Conservation (phyloP, 2,888 invertebrate species). For the Dyspetes luteomarginatus region DNA sequence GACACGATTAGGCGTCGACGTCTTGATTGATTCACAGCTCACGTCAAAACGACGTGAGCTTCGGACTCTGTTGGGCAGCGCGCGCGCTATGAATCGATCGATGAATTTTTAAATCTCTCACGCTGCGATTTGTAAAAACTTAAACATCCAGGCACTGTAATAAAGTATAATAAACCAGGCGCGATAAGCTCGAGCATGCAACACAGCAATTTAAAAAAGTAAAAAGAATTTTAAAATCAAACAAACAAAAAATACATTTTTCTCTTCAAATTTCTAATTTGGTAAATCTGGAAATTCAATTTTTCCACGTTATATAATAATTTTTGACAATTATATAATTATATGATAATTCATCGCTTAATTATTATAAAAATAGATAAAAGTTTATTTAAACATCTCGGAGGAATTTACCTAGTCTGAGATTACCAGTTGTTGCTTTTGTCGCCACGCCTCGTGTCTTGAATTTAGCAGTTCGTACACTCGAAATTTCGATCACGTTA, state of each 20-base stretch:
- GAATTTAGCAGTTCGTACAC: slow-evolving; percentile 23
- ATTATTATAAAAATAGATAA: neutral
- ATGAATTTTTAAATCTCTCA: slow-evolving; percentile 33
- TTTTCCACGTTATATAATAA: neutral
- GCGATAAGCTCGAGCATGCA: slow-evolving; percentile 12
- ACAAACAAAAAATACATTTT: neutral
- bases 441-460: slow-evolving; percentile 50
- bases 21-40: slow-evolving; percentile 69
- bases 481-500: slow-evolving; percentile 43
- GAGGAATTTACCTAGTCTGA: slow-evolving; percentile 55
- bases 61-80: slow-evolving; percentile 14
- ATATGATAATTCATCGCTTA: neutral
- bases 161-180: slow-evolving; percentile 29
- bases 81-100: slow-evolving; percentile 42
- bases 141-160: slow-evolving; percentile 19
- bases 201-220: neutral
- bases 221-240: neutral
- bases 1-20: slow-evolving; percentile 42
- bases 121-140: slow-evolving; percentile 25
- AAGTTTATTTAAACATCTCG: slow-evolving; percentile 5
- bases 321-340: too few species aligned
- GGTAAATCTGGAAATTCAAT: neutral
- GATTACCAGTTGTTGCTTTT: slow-evolving; percentile 48
- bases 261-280: neutral
- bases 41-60: slow-evolving; percentile 64